phyloP scores from a whole-genome alignment of 2,113 vertebrate species.

The Sinocyclocheilus anophthalmus region DNA sequence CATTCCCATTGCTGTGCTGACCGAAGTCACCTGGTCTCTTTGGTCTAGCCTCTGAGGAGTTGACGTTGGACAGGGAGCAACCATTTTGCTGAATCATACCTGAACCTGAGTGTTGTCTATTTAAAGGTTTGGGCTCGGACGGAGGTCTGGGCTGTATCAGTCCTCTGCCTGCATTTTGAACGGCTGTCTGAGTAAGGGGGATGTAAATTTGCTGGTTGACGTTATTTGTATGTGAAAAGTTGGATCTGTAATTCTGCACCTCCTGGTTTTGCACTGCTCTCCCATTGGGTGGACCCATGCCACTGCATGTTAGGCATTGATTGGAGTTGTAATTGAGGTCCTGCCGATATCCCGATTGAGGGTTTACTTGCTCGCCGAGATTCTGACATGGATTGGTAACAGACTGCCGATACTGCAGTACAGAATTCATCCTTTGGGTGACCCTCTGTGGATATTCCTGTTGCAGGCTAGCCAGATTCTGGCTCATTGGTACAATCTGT shows the following conservation, averaged over 20 bases:
- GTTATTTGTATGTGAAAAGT: slow-evolving; percentile 71
- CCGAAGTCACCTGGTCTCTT: slow-evolving; percentile 72
- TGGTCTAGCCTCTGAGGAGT: slow-evolving; percentile 76
- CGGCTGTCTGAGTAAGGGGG: slow-evolving; percentile 68
- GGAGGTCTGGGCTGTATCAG: slow-evolving; percentile 88
- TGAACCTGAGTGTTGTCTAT: slow-evolving; percentile 72
- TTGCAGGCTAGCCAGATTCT: slow-evolving; percentile 74
- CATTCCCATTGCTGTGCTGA: slow-evolving; percentile 65
- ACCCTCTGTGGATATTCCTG: slow-evolving; percentile 70
- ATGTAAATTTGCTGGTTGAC: slow-evolving; percentile 74
- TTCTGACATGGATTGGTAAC: slow-evolving; percentile 65
- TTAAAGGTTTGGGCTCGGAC: slow-evolving; percentile 74
- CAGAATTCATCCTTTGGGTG: slow-evolving; percentile 76
- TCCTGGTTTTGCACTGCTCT: slow-evolving; percentile 73
- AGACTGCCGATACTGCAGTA: slow-evolving; percentile 77
- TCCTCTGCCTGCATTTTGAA: slow-evolving; percentile 66
- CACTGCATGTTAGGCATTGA: slow-evolving; percentile 75
- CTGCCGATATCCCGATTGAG: slow-evolving; percentile 78
- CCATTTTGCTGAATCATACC: slow-evolving; percentile 74
- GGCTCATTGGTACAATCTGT: slow-evolving; percentile 77
- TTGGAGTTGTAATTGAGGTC: slow-evolving; percentile 72
- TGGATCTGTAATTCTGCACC: slow-evolving; percentile 76
- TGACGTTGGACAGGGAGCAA: slow-evolving; percentile 73
- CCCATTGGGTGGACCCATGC: slow-evolving; percentile 56
- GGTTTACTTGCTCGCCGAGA: slow-evolving; percentile 70